A percentile compares a stretch with the other conserved stretches of the same genome.
These are phyloP conservation scores for Esox masquinongy DNA, from an alignment of 2,797 vertebrate genomes.

Conservation along the genomic window DNA sequence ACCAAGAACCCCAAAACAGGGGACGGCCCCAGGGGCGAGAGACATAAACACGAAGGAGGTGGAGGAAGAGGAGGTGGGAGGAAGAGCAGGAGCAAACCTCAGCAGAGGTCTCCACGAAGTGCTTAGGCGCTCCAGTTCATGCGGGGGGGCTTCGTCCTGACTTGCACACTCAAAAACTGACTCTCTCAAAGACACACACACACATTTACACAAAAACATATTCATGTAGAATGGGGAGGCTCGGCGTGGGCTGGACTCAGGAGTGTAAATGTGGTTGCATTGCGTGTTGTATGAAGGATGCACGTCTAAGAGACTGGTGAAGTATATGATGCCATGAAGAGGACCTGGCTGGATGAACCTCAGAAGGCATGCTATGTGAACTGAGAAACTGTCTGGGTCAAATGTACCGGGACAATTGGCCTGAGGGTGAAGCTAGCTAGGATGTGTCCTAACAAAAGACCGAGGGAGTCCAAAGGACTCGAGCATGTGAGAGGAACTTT, in stretches of 20 bases:
- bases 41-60: conserved; percentile 60
- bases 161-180: conserved; percentile 46
- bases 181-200: conserved; percentile 30
- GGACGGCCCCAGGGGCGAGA: conserved; percentile 57
- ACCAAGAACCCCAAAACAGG: conserved; percentile 30
- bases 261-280: conserved; percentile 1
- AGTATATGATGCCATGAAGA: not conserved
- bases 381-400: not conserved
- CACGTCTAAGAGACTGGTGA: conserved; percentile 17
- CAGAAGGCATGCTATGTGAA: not conserved
- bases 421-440: conserved; percentile 35
- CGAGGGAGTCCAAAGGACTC: conserved; percentile 27
- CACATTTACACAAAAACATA: conserved; percentile 12
- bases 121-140: conserved; percentile 44
- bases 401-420: conserved; percentile 32
- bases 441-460: conserved; percentile 26
- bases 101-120: conserved; percentile 77
- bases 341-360: conserved; percentile 54
- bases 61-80: conserved; percentile 58
- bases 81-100: conserved; percentile 79
- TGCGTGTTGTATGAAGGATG: conserved; percentile 59
- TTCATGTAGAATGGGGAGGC: conserved; percentile 22
- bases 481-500: conserved; percentile 23
- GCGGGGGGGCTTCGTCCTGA: conserved; percentile 7
- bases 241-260: conserved; percentile 19